Evolutionary conservation across 2,888 invertebrate genomes (phyloP), one percentile per base, ranked within the genome.

Genomic region (Trachelus iudaicus): DNA sequence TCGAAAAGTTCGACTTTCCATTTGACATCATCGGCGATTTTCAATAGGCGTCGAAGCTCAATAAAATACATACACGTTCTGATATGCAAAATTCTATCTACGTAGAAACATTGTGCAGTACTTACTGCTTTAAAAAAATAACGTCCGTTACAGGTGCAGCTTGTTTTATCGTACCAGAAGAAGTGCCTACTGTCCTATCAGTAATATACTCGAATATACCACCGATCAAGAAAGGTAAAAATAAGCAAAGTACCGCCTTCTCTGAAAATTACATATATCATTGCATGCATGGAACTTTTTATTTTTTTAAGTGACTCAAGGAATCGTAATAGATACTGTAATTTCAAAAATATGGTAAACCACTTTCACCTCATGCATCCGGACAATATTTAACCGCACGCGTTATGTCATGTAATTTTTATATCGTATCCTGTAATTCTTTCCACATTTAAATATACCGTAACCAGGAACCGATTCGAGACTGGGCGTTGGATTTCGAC

Each of bases 161-260:
- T 75, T 92, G 94, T 1, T 92, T 96, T 33, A 95, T 97, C 84
- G 94, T 97, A 40, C 97, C 97, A 0, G 96, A 96, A 87, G 97
- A 97, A 90, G 85, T 97, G 75, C 96, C 96, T 0, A 96, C 97
- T 0, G 89, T 97, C 40, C 92, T 97, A 11, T 96, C 96, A 0
- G 93, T 97, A 4, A 94, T 96, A 0, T 97, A 96, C 90, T 96
- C 96, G 12, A 97, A 96, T 86, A 96, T 97, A 81, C 97, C 97
- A 6, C 96, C 96, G 0, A 94, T 97, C 13, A 96, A 96, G 87
- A 97, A 97, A 94, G 97, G 97, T 96, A 93, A 56, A 23, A 23
- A 23, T 6, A 9, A 56, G 2, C 56, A 23, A 56, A 56, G 6
- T 56, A 56, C 56, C 23, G 23, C 56, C 9, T 56, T 56, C 23